phyloP scores from a whole-genome alignment of 2,888 invertebrate species.

The Euproctis similis region DNA sequence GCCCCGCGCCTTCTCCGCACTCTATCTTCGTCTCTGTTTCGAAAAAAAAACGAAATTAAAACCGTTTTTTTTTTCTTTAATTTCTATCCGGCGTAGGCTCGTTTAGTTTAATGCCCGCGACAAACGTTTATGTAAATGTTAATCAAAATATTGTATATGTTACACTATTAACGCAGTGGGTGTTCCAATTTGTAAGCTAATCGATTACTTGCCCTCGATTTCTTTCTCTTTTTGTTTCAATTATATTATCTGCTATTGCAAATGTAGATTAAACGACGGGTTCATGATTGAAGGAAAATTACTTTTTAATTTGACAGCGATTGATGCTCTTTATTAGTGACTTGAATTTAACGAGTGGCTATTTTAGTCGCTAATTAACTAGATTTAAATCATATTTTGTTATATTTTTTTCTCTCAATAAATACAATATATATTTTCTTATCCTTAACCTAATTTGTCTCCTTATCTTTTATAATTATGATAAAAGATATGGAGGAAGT shows the following conservation, averaged over 20 bases:
- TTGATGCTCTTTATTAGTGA: constrained; percentile 22
- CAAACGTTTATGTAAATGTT: constrained; percentile 52
- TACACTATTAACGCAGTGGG: constrained; percentile 34
- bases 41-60: constrained; percentile 61
- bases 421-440: not conserved
- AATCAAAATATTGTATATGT: constrained; percentile 24
- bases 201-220: constrained; percentile 25
- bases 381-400: too few relatives aligned
- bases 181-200: constrained; percentile 32
- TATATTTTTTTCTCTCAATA: not conserved
- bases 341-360: constrained; percentile 6
- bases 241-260: constrained; percentile 22
- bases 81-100: constrained; percentile 42
- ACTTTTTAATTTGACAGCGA: constrained; percentile 25
- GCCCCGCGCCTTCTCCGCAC: constrained; percentile 62
- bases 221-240: constrained; percentile 29
- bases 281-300: constrained; percentile 24
- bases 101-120: constrained; percentile 55
- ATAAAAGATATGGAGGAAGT: constrained; percentile 20
- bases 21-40: constrained; percentile 64
- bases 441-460: constrained; percentile 16
- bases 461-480: constrained; percentile 23
- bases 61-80: constrained; percentile 39
- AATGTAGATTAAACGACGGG: constrained; percentile 19
- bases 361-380: too few relatives aligned